Evolutionary conservation across 2,888 invertebrate genomes (phyloP), one percentile per base, ranked within the genome.

Genomic region (Xiphydria camelus): DNA sequence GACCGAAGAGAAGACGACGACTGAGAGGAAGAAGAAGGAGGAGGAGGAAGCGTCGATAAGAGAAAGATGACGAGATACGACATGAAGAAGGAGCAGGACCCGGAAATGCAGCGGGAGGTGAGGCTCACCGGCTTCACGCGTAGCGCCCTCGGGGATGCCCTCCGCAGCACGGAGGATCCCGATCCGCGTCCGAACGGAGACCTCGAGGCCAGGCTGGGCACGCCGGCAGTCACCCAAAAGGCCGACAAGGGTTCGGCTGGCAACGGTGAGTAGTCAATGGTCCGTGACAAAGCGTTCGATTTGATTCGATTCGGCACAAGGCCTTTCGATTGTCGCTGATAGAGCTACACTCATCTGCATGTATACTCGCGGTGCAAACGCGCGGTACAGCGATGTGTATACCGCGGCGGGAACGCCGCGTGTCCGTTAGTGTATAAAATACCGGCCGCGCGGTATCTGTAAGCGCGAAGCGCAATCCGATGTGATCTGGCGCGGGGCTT

Each of bases 41-140:
- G n/a, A n/a, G n/a, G n/a, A n/a, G n/a, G n/a, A n/a, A n/a, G n/a
- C n/a, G n/a, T n/a, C n/a, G n/a, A n/a, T n/a, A n/a, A n/a, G n/a
- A n/a, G n/a, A 5, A 34, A 15, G 22, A 71, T 71, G 71, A 58
- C 70, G 20, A 68, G 54, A 40, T 73, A 73, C 59, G 66, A 66
- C 43, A 55, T 73, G 9, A 70, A 70, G 47, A 57, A 64, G 37
- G 64, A 66, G 10, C 54, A 51, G 49, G 62, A 66, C 42, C 45
- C 57, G 25, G 66, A 68, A 43, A 62, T 61, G 21, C 55, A 54
- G 26, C 61, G 58, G 19, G 66, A 71, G 37, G 67, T 74, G 32
- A 64, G 61, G 36, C 61, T 74, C 20, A 66, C 71, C 9, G 68
- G 73, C 17, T 74, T 67, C 55, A 64, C 50, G 41, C 59, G 47